Evolutionary conservation across 2,888 invertebrate species (phyloP), one percentile per base, ranked within the genome.

Genomic region (Timema cristinae): DNA sequence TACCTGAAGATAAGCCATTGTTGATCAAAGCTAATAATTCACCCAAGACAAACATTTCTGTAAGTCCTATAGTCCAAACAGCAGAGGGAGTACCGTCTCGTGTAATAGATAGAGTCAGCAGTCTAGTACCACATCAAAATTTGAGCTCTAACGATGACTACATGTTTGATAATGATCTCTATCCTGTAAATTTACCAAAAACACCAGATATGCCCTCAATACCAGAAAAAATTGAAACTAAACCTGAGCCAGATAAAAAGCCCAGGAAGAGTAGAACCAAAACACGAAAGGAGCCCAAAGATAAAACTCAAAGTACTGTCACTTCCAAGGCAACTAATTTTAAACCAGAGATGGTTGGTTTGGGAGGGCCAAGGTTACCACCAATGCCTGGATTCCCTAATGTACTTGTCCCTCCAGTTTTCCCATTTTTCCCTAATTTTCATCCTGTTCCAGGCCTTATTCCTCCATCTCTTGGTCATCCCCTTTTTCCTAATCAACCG

Each of bases 181-280:
- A 32, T 6, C 47, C 63, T 48, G 86, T 86, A 0, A 83, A 83
- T 47, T 85, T 86, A 11, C 86, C 87, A 5, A 85, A 84, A 80
- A 87, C 87, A 13, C 86, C 87, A 0, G 87, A 87, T 78, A 80
- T 86, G 68, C 83, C 86, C 80, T 81, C 87, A 78, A 86, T 86
- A 79, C 85, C 85, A 78, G 85, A 86, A 79, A 77, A 75, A 71
- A 72, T 70, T 13, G 73, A 74, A 52, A 75, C 71, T 16, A 83
- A 61, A 49, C 77, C 76, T 10, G 74, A 80, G 11, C 80, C 80
- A 69, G 82, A 81, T 66, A 82, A 87, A 86, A 77, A 87, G 87
- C 77, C 88, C 88, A 77, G 89, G 88, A 78, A 85, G 84, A 77
- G 79, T 82, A 74, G 73, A 13, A 76, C 73, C 66, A 67, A 75